A percentile compares a stretch with the other conserved stretches of the same genome.
These are phyloP conservation scores for Metaphire vulgaris DNA, from an alignment of 1,140 invertebrate species.

Conservation along the genomic window DNA sequence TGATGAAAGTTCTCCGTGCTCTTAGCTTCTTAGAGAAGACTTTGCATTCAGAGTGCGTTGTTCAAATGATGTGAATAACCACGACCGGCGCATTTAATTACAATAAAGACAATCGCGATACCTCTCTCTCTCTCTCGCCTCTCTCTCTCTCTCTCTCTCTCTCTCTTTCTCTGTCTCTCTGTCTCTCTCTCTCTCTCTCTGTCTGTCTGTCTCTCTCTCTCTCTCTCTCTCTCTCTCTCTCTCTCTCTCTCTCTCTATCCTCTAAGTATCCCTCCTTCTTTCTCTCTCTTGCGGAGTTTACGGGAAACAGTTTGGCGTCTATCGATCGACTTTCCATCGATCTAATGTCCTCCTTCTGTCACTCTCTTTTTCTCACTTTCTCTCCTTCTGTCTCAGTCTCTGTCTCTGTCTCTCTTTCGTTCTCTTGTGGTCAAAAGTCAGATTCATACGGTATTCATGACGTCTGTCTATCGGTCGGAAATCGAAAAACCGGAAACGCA, in stretches of 20 bases:
- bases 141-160: neutral
- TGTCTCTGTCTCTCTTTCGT: conserved; percentile 8
- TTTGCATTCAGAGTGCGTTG: no score
- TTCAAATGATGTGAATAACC: no score
- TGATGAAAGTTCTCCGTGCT: no score
- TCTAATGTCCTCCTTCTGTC: neutral
- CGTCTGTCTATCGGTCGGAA: neutral
- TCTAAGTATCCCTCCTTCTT: neutral
- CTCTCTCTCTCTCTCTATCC: neutral
- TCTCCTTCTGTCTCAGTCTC: conserved; percentile 9
- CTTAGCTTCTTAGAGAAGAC: no score
- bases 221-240: neutral
- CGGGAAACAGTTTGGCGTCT: no score
- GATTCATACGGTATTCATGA: neutral
- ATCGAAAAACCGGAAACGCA: neutral
- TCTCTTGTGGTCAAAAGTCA: neutral
- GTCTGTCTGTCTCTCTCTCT: neutral
- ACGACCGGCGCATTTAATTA: no score
- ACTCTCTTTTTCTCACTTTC: conserved; percentile 10
- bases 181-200: neutral
- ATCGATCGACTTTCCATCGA: neutral
- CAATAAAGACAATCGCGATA: no score
- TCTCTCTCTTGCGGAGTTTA: no score
- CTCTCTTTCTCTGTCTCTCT: neutral
- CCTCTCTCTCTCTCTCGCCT: neutral